Evolutionary conservation across 35 echinoderm and acorn worm species (phyloP).

Genomic region (Anneissia japonica): DNA sequence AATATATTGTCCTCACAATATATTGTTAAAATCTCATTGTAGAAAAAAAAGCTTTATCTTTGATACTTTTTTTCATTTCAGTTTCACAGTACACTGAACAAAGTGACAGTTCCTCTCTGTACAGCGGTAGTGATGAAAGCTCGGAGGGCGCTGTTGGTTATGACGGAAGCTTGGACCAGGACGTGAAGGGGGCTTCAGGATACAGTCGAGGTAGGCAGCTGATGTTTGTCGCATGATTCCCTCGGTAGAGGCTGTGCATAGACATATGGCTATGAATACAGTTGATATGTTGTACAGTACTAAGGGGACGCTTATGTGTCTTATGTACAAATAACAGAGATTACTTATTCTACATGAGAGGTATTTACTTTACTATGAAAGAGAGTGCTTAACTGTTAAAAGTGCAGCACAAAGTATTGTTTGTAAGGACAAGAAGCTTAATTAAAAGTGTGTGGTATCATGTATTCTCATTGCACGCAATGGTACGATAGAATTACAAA

Average conservation of each 20-base stretch:
- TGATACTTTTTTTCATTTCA: neutral
- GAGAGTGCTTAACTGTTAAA: neutral
- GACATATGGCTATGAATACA: neutral
- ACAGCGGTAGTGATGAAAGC: conserved; percentile 16
- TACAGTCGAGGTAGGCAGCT: neutral
- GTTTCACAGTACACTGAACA: conserved; percentile 28
- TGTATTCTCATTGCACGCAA: neutral
- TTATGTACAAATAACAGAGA: neutral
- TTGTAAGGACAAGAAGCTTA: neutral
- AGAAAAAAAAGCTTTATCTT: neutral
- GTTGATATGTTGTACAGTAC: neutral
- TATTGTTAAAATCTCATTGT: neutral
- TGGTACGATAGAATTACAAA: neutral
- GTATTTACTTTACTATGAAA: neutral
- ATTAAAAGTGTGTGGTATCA: neutral
- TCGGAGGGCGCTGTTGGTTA: conserved; percentile 62
- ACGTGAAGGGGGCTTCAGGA: neutral
- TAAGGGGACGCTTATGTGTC: no score
- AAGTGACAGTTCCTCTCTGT: neutral
- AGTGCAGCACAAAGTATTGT: neutral
- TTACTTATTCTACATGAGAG: neutral
- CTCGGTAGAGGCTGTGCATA: no score
- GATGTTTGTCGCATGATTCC: no score
- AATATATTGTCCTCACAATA: no score
- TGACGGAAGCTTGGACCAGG: neutral